Percentiles rank a stretch among this genome's conserved stretches.
Evolutionary conservation across 2,797 vertebrate species (phyloP).

Genomic region (Thamnophis elegans): DNA sequence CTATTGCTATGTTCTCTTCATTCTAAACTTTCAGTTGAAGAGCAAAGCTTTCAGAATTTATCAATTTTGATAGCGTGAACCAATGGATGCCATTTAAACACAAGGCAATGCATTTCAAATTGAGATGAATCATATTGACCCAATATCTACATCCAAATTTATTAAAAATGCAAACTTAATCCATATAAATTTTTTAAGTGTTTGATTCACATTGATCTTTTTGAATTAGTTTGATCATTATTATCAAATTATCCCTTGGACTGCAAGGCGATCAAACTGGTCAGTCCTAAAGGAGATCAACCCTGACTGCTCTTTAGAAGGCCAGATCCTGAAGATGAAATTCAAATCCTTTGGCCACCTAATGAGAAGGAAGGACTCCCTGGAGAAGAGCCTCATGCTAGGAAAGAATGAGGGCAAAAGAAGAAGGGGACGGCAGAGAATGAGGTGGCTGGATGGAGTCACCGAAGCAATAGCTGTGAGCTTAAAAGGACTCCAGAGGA

Average conservation of each 20-base stretch:
- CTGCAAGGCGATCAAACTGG: too few species aligned
- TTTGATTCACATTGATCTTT: background rate
- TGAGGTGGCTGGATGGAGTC: too few species aligned
- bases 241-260: background rate
- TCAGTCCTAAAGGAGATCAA: too few species aligned
- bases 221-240: background rate
- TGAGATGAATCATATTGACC: background rate
- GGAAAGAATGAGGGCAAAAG: too few species aligned
- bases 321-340: too few species aligned
- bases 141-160: background rate
- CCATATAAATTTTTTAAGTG: background rate
- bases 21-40: background rate
- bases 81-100: background rate
- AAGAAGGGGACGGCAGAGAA: too few species aligned
- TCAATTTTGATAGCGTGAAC: background rate
- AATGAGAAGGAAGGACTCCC: too few species aligned
- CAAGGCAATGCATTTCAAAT: background rate
- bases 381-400: too few species aligned
- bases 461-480: too few species aligned
- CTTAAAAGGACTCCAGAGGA: too few species aligned
- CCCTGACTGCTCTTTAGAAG: too few species aligned
- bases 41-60: background rate
- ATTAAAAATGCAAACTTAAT: background rate
- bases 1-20: background rate
- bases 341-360: too few species aligned